A percentile compares a stretch with the other conserved stretches of the same genome.
Evolutionary conservation across 2,888 invertebrate species (phyloP).

Genomic region (Phengaris arion): DNA sequence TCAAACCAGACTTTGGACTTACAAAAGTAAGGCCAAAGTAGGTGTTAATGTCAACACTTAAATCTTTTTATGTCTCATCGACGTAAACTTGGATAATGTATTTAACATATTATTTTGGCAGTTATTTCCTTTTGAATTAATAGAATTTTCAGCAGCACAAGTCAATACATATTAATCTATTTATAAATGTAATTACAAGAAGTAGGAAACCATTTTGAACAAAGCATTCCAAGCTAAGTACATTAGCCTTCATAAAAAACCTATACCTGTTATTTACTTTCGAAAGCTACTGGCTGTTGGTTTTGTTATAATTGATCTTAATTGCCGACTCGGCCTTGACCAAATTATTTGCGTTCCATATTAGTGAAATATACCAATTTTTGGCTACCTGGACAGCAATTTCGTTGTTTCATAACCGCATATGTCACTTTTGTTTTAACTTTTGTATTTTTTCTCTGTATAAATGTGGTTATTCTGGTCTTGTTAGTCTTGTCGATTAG

Average conservation of each 20-base stretch:
- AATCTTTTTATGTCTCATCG: not conserved
- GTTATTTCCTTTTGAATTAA: not conserved
- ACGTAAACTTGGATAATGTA: not conserved
- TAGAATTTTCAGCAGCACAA: not conserved
- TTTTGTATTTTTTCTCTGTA: not conserved
- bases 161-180: not conserved
- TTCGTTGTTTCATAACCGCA: not conserved
- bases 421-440: not conserved
- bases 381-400: slow-evolving; percentile 11
- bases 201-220: slow-evolving; percentile 14
- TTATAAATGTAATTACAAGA: not conserved
- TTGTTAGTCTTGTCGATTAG: too few species aligned
- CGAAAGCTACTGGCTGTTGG: slow-evolving; percentile 25
- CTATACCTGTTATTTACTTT: slow-evolving; percentile 28
- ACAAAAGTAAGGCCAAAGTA: not conserved
- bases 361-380: not conserved
- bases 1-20: too few species aligned
- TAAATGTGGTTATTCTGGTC: too few species aligned
- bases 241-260: slow-evolving; percentile 21
- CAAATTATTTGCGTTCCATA: slow-evolving; percentile 34
- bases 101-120: not conserved
- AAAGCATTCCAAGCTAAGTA: not conserved
- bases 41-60: not conserved
- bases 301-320: slow-evolving; percentile 36
- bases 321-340: slow-evolving; percentile 39